These are phyloP conservation scores for Tuta absoluta DNA, from an alignment of 2,888 invertebrate genomes.

Conservation along the genomic window DNA sequence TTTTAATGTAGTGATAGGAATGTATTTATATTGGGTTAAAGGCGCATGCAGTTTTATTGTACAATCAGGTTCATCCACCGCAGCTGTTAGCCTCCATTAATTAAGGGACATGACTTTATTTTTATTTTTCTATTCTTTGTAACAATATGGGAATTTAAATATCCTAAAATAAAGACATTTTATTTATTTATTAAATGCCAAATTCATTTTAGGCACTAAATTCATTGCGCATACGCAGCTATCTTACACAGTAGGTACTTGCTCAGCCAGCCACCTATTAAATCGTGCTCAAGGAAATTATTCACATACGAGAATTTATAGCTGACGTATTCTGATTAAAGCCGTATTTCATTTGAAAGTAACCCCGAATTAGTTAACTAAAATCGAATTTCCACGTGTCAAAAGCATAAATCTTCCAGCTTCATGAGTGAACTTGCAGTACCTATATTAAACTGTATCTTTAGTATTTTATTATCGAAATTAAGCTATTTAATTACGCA, in stretches of 20 bases:
- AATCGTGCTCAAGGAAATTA: conserved; percentile 8
- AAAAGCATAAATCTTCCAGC: neutral
- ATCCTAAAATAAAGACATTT: no score
- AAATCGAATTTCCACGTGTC: conserved; percentile 21
- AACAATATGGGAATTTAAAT: no score
- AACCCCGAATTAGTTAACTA: conserved; percentile 9
- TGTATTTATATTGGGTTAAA: no score
- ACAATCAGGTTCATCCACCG: no score
- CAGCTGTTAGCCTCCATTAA: no score
- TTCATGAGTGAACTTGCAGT: neutral
- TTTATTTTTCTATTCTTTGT: no score
- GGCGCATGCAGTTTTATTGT: no score
- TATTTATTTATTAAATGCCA: no score
- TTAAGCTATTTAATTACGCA: conserved; percentile 13
- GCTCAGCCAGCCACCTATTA: neutral
- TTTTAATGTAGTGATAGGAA: no score
- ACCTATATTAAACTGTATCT: conserved; percentile 1
- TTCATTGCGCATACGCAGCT: neutral
- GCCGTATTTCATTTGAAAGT: conserved; percentile 16
- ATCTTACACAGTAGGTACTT: neutral
- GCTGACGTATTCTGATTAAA: conserved; percentile 6
- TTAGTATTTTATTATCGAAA: conserved; percentile 26
- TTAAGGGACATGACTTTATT: no score
- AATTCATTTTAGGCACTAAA: neutral
- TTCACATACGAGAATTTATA: conserved; percentile 22